Percentiles rank a stretch among this genome's conserved stretches.
Conservation (phyloP, 2,888 invertebrate species). For the Mystacides longicornis region DNA sequence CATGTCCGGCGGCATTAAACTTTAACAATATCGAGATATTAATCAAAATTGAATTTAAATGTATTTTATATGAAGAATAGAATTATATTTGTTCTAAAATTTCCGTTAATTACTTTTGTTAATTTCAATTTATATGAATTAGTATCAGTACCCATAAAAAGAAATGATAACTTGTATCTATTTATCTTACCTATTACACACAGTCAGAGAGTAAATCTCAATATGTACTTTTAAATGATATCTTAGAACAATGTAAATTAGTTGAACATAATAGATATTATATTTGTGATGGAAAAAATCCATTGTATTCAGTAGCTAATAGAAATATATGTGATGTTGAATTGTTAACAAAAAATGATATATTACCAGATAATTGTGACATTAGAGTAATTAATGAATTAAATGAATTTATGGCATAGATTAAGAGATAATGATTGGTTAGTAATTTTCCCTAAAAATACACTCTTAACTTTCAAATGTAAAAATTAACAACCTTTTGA, state of each 20-base stretch:
- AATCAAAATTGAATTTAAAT: background rate
- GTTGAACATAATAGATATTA: background rate
- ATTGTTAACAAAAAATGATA: background rate
- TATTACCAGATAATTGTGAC: constrained; percentile 1
- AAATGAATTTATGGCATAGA: constrained; percentile 10
- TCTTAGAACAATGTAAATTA: constrained; percentile 4
- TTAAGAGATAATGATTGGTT: constrained; percentile 8
- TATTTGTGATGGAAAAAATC: background rate
- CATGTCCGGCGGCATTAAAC: background rate
- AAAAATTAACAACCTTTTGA: background rate
- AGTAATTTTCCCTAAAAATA: background rate
- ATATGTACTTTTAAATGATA: background rate
- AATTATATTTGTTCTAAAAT: constrained; percentile 4
- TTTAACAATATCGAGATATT: background rate
- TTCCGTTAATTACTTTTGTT: constrained; percentile 4
- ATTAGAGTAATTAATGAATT: constrained; percentile 1
- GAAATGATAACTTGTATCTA: background rate
- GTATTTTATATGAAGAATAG: background rate
- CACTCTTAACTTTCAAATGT: constrained; percentile 4
- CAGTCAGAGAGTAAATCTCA: background rate
- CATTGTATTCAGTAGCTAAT: background rate
- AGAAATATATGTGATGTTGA: constrained; percentile 5
- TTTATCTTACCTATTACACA: constrained; percentile 5
- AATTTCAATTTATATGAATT: constrained; percentile 3
- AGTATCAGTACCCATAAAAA: background rate